Evolutionary conservation across 2,888 invertebrate species (phyloP).

Genomic region (Hydrotaea diabolus): DNA sequence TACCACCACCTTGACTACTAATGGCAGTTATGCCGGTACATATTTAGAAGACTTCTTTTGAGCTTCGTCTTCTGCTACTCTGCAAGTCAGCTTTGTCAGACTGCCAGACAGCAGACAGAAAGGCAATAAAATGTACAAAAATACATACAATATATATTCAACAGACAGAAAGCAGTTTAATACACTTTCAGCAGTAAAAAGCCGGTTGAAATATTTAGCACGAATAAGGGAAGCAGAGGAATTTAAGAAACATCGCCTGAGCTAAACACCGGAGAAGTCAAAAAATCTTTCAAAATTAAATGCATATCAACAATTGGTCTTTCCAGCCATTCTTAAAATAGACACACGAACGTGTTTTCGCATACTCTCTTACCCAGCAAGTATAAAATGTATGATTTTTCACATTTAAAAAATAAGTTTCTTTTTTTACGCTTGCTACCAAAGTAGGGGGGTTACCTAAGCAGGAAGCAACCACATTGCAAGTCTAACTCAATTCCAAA

Average conservation of each 20-base stretch:
- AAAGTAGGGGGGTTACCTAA: too few species aligned
- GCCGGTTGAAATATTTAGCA: constrained; percentile 52
- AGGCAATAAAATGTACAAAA: constrained; percentile 33
- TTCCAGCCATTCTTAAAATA: too few species aligned
- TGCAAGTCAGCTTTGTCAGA: too few species aligned
- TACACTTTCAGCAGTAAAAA: constrained; percentile 16
- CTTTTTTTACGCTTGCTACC: too few species aligned
- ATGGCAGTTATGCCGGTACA: constrained; percentile 3
- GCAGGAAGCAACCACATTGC: too few species aligned
- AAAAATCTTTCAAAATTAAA: too few species aligned
- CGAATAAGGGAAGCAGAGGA: constrained; percentile 27
- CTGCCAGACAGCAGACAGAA: constrained; percentile 50
- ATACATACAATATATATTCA: constrained; percentile 1
- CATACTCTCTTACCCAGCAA: too few species aligned
- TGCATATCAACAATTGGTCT: too few species aligned
- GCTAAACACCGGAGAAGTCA: not conserved
- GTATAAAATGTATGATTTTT: too few species aligned
- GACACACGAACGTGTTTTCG: too few species aligned
- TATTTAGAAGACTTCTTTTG: not conserved
- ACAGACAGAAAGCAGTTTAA: constrained; percentile 30
- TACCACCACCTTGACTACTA: not conserved
- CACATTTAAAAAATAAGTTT: too few species aligned
- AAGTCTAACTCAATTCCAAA: too few species aligned
- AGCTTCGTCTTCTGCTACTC: not conserved
- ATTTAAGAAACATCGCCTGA: not conserved